Evolutionary conservation across 2,888 invertebrate species (phyloP).

Genomic region (Torymus aiolomorphi): DNA sequence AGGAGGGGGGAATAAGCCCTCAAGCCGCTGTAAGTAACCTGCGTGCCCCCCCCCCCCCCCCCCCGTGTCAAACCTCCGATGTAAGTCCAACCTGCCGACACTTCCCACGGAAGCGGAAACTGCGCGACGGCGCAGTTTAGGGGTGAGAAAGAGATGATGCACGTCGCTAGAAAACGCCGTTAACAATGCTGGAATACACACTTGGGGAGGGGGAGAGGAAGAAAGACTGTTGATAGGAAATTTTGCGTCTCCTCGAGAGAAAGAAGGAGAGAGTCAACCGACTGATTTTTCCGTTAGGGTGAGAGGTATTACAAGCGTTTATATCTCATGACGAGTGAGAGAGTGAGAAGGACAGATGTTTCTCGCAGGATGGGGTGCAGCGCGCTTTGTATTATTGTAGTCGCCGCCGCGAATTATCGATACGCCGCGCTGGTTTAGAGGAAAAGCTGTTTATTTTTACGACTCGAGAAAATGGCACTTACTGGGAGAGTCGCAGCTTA

Average conservation of each 20-base stretch:
- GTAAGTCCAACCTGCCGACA: slow-evolving; percentile 68
- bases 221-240: slow-evolving; percentile 28
- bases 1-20: slow-evolving; percentile 22
- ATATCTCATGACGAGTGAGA: too few relatives aligned
- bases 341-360: slow-evolving; percentile 20
- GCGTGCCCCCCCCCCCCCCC: slow-evolving; percentile 49
- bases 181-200: slow-evolving; percentile 1
- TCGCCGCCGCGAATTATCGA: slow-evolving; percentile 9
- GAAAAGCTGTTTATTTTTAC: slow-evolving; percentile 47
- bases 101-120: slow-evolving; percentile 73
- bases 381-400: background rate
- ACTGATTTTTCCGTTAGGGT: slow-evolving; percentile 38
- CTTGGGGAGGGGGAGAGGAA: background rate
- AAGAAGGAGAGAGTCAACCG: slow-evolving; percentile 11
- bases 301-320: background rate
- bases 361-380: background rate
- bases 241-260: background rate
- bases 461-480: slow-evolving; percentile 39
- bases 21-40: slow-evolving; percentile 66
- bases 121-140: slow-evolving; percentile 3
- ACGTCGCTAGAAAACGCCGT: slow-evolving; percentile 5
- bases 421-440: background rate
- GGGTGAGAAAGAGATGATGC: slow-evolving; percentile 7
- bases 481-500: background rate
- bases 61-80: slow-evolving; percentile 50